Base-by-base conservation (phyloP, 2,113 vertebrate species). In the Mirza zaza region DNA sequence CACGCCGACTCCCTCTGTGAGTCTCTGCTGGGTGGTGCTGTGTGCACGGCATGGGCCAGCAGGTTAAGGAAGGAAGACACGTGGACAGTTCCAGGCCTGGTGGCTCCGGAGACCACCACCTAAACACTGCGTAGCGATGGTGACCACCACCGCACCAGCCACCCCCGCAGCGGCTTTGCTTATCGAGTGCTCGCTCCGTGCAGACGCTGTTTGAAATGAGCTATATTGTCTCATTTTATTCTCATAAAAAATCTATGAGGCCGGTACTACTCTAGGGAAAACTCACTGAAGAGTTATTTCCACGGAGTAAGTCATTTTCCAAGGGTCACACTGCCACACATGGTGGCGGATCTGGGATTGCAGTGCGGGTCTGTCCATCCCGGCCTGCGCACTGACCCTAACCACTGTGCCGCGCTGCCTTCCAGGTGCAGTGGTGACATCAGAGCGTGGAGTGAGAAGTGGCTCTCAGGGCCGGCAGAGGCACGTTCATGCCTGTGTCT, bases 151-250 rank as follows among this genome's bases (percentile, higher is more conserved):
- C 27, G 12, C 29, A 12, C 25, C 50, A 32, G 5, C 36, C 23
- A n/a, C 59, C 15, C 8, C n/a, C 4, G 3, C n/a, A 55, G 23
- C 18, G 50, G n/a, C 36, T 63, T 9, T 42, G 67, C 63, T 76
- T 8, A 32, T 17, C 0, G 18, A 34, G 34, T 11, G 11, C 55
- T 42, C 75, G 21, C 25, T 89, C 5, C 3, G 0, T 20, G 36
- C 34, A 68, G 73, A 29, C 18, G 8, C 36, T 50, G 1, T 57
- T 57, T 65, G 77, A 20, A 70, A 55, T 36, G 9, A 9, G 7
- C 77, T 57, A 18, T 39, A 27, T 32, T 63, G 57, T 90, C 27
- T 42, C 13, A 12, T 36, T 87, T 81, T 68, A 68, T 82, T 81
- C 42, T 97, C 59, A 27, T 5, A 45, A 17, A n/a, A 76, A 77